Base-by-base conservation (phyloP, 1,140 invertebrate genomes). In the Rhynchophorus ferrugineus region DNA sequence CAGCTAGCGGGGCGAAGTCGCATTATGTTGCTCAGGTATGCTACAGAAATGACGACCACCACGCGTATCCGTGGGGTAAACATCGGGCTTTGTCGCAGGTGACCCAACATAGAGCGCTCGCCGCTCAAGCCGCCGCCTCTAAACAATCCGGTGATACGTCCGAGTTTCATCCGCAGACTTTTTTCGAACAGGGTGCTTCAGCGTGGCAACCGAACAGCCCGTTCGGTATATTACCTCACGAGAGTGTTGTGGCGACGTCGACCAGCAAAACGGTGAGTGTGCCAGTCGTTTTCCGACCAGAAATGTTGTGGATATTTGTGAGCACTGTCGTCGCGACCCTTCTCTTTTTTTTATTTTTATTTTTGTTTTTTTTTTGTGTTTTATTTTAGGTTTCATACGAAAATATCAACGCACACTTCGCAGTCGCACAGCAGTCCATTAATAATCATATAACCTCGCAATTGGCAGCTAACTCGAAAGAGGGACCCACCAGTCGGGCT, bases 151-250 rank as follows among this genome's bases (percentile, higher is more conserved):
- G 63, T 50, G 45, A 73, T 73, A 20, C 19, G 1, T 59, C 72
- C 70, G 29, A 80, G 77, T 70, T 73, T 73, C 59, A 74, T 73
- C 58, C 72, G 63, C 69, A 73, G 54, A 50, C 66, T 3, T 84
- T 83, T 67, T 84, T 83, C 65, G 81, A 85, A 59, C 80, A 80
- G 57, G 67, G 73, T 43, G 61, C 79, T 37, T 67, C 76, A 38
- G 71, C 75, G 38, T 83, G 82, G 81, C 81, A 83, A 62, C 80
- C 75, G 54, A 85, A 78, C 64, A 84, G 82, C 61, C 83, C 84
- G 0, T 85, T 85, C 69, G 84, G 84, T 35, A 83, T 87, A 59
- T 69, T 87, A 59, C 84, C 84, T 9, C 84, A 87, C 66, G 83
- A 87, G 71, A 85, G 79, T 70, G 78, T 84, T 54, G 81, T 84